These are phyloP conservation scores for Acanthurus tractus DNA, from an alignment of 2,797 vertebrate genomes.

Conservation along the genomic window DNA sequence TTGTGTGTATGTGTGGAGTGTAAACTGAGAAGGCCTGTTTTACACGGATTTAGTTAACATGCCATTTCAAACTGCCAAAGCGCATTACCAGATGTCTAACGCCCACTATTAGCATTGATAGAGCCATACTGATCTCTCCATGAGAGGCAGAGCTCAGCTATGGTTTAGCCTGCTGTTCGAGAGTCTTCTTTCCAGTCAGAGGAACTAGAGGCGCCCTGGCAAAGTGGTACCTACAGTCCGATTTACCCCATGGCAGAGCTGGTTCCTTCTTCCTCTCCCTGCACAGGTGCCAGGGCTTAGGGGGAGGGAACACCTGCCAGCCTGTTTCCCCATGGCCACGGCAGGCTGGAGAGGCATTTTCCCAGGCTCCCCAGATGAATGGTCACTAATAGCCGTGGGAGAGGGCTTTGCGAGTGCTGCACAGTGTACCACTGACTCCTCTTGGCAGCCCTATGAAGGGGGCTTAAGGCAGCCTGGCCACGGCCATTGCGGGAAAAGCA, in stretches of 20 bases:
- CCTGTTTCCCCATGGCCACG: conserved; percentile 85
- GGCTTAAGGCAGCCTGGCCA: conserved; percentile 86
- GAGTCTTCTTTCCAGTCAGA: conserved; percentile 20
- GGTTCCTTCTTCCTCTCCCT: conserved; percentile 76
- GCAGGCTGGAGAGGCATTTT: conserved; percentile 89
- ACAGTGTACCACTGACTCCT: conserved; percentile 85
- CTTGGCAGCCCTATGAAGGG: conserved; percentile 88
- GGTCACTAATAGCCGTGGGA: conserved; percentile 90
- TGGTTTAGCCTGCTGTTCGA: conserved; percentile 19
- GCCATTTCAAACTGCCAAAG: conserved; percentile 73
- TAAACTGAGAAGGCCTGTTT: conserved; percentile 75
- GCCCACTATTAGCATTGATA: conserved; percentile 56
- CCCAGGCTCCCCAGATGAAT: conserved; percentile 91
- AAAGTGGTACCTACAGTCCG: conserved; percentile 64
- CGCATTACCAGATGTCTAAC: conserved; percentile 76
- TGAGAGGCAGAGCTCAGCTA: conserved; percentile 30
- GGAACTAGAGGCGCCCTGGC: conserved; percentile 41
- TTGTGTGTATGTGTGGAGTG: conserved; percentile 52
- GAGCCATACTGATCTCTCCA: conserved; percentile 49
- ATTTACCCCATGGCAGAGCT: conserved; percentile 71
- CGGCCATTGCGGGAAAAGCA: conserved; percentile 81
- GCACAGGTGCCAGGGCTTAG: conserved; percentile 85
- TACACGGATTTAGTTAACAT: conserved; percentile 72
- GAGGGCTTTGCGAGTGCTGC: conserved; percentile 88
- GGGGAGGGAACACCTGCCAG: conserved; percentile 89